phyloP scores from a whole-genome alignment of 2,113 vertebrate species.

The Prochilodus magdalenae region DNA sequence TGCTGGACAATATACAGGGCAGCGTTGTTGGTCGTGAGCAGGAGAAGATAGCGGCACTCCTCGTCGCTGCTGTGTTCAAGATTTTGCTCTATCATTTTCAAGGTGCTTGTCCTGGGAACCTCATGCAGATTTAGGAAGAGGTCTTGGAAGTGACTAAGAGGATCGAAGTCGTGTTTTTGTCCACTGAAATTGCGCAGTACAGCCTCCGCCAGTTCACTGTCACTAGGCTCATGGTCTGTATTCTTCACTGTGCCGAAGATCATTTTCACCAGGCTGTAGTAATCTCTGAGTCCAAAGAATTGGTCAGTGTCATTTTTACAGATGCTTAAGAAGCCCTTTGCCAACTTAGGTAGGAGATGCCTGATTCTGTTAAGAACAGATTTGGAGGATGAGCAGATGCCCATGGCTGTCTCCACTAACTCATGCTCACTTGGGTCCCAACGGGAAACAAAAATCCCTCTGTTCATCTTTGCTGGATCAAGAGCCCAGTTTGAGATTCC shows the following conservation, averaged over 20 bases:
- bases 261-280: slow-evolving; percentile 81
- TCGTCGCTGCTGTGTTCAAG: slow-evolving; percentile 59
- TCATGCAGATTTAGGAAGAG: slow-evolving; percentile 55
- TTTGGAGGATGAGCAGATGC: slow-evolving; percentile 74
- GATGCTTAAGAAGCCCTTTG: slow-evolving; percentile 73
- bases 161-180: slow-evolving; percentile 68
- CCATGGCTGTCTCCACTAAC: slow-evolving; percentile 78
- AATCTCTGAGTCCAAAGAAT: slow-evolving; percentile 82
- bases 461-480: slow-evolving; percentile 84
- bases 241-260: slow-evolving; percentile 69
- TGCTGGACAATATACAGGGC: slow-evolving; percentile 79
- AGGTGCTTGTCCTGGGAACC: slow-evolving; percentile 66
- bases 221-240: slow-evolving; percentile 61
- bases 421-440: slow-evolving; percentile 78
- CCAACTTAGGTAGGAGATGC: slow-evolving; percentile 73
- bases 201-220: slow-evolving; percentile 69
- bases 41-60: slow-evolving; percentile 77
- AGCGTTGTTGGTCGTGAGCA: slow-evolving; percentile 81
- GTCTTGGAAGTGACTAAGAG: slow-evolving; percentile 67
- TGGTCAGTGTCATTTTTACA: slow-evolving; percentile 70
- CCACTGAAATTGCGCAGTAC: slow-evolving; percentile 82
- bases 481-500: slow-evolving; percentile 85
- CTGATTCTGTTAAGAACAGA: slow-evolving; percentile 67
- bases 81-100: slow-evolving; percentile 77
- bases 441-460: slow-evolving; percentile 80